Conservation (phyloP, 2,797 vertebrate species). For the Microctenopoma stevenorrisi region DNA sequence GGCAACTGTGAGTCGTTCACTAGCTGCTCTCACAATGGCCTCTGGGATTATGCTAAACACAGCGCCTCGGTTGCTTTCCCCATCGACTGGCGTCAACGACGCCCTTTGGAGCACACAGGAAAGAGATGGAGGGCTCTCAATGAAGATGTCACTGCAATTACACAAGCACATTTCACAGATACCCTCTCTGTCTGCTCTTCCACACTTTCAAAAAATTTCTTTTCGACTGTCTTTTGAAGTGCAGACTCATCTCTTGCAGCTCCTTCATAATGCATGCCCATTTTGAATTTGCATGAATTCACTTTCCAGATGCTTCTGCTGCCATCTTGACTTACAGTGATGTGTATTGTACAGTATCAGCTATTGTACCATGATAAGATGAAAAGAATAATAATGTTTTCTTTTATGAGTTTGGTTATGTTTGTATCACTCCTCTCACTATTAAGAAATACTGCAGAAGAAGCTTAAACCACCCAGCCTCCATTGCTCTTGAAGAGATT, state of each 20-base stretch:
- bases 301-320: conserved; percentile 81
- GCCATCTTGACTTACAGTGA: conserved; percentile 79
- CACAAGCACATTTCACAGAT: conserved; percentile 73
- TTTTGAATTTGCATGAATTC: conserved; percentile 81
- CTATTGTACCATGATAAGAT: conserved; percentile 63
- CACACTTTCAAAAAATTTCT: conserved; percentile 59
- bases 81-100: conserved; percentile 81
- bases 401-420: conserved; percentile 46
- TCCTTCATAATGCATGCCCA: conserved; percentile 78
- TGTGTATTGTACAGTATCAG: conserved; percentile 69
- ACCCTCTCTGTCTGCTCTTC: conserved; percentile 72
- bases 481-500: conserved; percentile 64
- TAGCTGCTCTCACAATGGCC: conserved; percentile 93
- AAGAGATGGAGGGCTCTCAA: conserved; percentile 77
- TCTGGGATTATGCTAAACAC: conserved; percentile 98
- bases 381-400: conserved; percentile 68
- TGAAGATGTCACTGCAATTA: conserved; percentile 84
- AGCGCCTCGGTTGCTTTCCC: conserved; percentile 82
- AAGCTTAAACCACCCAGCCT: conserved; percentile 15
- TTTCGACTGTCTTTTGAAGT: conserved; percentile 78
- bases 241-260: conserved; percentile 74
- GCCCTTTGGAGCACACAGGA: conserved; percentile 77
- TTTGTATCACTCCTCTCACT: conserved; percentile 31
- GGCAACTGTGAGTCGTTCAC: conserved; percentile 97
- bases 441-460: conserved; percentile 12